Base-by-base conservation (phyloP, 30 jellyfish, hydroid and myxozoan species). In the Catostylus mosaicus region DNA sequence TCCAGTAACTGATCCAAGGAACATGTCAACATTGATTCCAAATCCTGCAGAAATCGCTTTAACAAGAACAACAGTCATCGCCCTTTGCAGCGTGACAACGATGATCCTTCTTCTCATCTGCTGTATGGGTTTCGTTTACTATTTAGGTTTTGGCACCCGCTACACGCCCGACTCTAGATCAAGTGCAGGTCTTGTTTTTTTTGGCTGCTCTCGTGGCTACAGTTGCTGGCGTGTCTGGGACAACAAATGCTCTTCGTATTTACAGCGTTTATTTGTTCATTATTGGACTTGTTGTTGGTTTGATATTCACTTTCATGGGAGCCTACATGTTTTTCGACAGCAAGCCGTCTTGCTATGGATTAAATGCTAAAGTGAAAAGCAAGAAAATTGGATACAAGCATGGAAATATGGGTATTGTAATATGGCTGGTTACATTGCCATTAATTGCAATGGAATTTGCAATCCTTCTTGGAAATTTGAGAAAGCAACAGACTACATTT, bases 391-490 rank as follows among this genome's bases (percentile, higher is more conserved):
- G 90, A 2, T 62, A 52, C 34, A 24, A 63, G 20, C 90, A 80
- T 38, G 73, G 62, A 26, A 67, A 80, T 66, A 62, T 80, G 90
- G 75, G 90, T 7, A 32, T 80, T 1, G 75, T 80, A 8, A 80
- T 80, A 1, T 80, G 90, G 90, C 72, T 80, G 30, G 74, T 80
- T 4, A 80, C 90, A n/a, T 19, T 80, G 47, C 90, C 90, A 16
- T 40, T 80, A 31, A 51, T 80, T 2, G 73, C 75, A 26, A 38
- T 80, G 73, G 90, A 80, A 29, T 62, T 80, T 30, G 33, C 72
- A 0, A 67, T 62, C 7, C 46, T 80, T 67, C 70, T 80, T 23
- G 90, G 90, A 6, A 72, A 73, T 54, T 54, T 80, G 67, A 40
- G 72, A 65, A 45, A 9, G 36, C 34, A 26, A 16, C 59, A 34